phyloP scores from a whole-genome alignment of 2,888 invertebrate species.

The Metopia argyrocephala region DNA sequence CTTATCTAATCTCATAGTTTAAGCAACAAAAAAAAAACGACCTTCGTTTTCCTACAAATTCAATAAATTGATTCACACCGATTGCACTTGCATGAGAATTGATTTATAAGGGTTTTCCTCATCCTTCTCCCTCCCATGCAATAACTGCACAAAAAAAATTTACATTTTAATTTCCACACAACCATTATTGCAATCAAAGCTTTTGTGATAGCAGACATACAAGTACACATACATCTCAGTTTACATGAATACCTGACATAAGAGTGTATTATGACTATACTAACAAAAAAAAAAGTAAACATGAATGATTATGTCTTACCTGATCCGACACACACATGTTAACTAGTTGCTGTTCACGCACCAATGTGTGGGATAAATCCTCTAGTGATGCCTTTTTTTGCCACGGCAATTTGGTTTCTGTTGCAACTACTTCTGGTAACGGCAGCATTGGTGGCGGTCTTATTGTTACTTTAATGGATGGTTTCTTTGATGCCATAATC shows the following conservation, averaged over 20 bases:
- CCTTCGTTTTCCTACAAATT: too few relatives aligned
- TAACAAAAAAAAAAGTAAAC: neutral
- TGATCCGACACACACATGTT: conserved; percentile 73
- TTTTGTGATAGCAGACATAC: neutral
- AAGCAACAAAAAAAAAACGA: too few relatives aligned
- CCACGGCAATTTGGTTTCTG: conserved; percentile 27
- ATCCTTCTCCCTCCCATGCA: too few relatives aligned
- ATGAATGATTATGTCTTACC: conserved; percentile 61
- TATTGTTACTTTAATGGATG: neutral
- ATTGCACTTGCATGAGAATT: too few relatives aligned
- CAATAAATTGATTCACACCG: too few relatives aligned
- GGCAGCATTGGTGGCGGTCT: neutral
- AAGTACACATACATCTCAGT: neutral
- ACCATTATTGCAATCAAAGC: neutral
- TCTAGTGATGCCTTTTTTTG: conserved; percentile 9
- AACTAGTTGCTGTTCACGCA: conserved; percentile 64
- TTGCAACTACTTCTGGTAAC: neutral
- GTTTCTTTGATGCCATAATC: neutral
- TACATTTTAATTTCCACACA: neutral
- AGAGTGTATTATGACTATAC: neutral
- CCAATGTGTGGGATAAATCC: conserved; percentile 41
- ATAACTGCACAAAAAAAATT: too few relatives aligned
- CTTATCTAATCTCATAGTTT: too few relatives aligned
- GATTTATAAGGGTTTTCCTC: too few relatives aligned
- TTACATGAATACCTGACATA: too few relatives aligned